These are phyloP conservation scores for Deroptyus accipitrinus DNA, from an alignment of 2,113 vertebrate species.

Conservation along the genomic window DNA sequence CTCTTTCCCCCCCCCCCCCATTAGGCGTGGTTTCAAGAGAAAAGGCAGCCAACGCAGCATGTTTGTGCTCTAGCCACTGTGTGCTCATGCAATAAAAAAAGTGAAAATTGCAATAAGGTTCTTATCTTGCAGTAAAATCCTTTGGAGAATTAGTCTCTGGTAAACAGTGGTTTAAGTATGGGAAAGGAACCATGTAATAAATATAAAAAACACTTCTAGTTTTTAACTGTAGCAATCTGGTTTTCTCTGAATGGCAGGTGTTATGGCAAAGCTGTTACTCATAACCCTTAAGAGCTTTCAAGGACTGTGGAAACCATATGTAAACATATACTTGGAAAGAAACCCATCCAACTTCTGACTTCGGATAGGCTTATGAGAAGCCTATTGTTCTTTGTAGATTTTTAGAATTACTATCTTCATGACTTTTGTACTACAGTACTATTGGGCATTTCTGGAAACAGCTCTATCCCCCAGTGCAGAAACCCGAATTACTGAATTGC, in stretches of 20 bases:
- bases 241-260: conserved; percentile 64
- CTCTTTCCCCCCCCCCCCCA: not conserved
- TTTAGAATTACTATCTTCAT: not conserved
- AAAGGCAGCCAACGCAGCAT: not conserved
- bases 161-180: conserved; percentile 36
- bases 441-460: not conserved
- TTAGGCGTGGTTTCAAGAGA: not conserved
- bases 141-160: conserved; percentile 7
- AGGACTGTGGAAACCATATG: conserved; percentile 41
- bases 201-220: conserved; percentile 60
- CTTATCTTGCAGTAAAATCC: conserved; percentile 31
- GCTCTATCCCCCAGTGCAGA: not conserved
- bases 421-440: not conserved
- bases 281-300: conserved; percentile 41
- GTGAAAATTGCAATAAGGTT: not conserved
- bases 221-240: conserved; percentile 62
- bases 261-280: conserved; percentile 49
- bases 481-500: not conserved
- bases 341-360: not conserved
- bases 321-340: conserved; percentile 30
- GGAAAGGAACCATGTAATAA: conserved; percentile 70
- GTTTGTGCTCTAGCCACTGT: not conserved
- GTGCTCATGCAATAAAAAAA: not conserved
- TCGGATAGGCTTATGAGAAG: conserved; percentile 5
- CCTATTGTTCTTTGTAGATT: not conserved